phyloP scores from a whole-genome alignment of 2,888 invertebrate species.

The Blastobasis adustella region DNA sequence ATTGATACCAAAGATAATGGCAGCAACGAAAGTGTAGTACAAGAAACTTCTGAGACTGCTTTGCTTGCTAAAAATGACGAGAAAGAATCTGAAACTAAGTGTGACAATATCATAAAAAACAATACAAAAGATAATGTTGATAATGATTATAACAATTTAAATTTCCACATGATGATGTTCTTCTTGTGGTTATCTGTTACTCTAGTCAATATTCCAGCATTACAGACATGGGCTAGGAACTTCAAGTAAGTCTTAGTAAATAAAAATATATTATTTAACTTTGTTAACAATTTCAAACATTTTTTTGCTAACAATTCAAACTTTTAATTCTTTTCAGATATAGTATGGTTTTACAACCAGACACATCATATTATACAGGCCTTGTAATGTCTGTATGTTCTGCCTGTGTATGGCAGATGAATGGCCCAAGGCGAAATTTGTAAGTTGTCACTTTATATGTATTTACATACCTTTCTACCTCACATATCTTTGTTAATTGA shows the following conservation, averaged over 20 bases:
- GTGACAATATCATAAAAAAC: constrained; percentile 11
- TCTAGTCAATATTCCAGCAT: constrained; percentile 80
- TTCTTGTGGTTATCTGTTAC: constrained; percentile 79
- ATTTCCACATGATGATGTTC: constrained; percentile 84
- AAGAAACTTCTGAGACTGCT: no score
- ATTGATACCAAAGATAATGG: constrained; percentile 9
- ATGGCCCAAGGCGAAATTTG: constrained; percentile 78
- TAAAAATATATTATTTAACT: neutral
- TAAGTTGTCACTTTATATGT: constrained; percentile 48
- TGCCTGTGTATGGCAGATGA: constrained; percentile 79
- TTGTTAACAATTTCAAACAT: neutral
- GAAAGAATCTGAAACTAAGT: constrained; percentile 7
- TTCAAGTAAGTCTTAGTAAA: constrained; percentile 76
- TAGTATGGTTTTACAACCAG: constrained; percentile 70
- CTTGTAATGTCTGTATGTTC: constrained; percentile 75
- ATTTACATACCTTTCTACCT: neutral
- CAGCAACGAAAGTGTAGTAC: constrained; percentile 1
- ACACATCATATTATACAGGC: constrained; percentile 77
- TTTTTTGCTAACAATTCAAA: no score
- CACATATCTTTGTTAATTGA: neutral
- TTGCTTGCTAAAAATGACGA: neutral
- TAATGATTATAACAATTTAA: constrained; percentile 67
- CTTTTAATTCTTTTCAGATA: constrained; percentile 62
- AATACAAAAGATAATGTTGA: neutral
- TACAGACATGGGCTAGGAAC: constrained; percentile 87